Conservation (phyloP, 2,797 vertebrate species). For the Brotula barbata region DNA sequence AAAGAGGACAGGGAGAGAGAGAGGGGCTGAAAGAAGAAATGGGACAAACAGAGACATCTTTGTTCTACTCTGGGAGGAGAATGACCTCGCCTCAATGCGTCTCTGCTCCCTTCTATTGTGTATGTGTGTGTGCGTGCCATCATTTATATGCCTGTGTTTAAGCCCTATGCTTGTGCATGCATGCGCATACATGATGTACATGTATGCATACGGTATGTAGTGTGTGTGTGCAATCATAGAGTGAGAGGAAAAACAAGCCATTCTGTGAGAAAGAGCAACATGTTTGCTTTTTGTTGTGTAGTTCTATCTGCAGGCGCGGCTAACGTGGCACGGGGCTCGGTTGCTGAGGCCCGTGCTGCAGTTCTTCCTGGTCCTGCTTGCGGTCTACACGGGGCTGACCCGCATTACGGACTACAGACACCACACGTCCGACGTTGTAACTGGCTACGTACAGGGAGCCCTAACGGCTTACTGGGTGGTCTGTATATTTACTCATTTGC, state of each 20-base stretch:
- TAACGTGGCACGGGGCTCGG: slow-evolving; percentile 71
- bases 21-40: slow-evolving; percentile 49
- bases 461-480: slow-evolving; percentile 81
- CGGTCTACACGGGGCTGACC: slow-evolving; percentile 76
- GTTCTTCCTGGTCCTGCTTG: slow-evolving; percentile 75
- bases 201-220: background rate
- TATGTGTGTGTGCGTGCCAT: slow-evolving; percentile 28
- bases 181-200: slow-evolving; percentile 19
- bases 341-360: slow-evolving; percentile 71
- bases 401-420: slow-evolving; percentile 77
- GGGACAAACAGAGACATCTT: slow-evolving; percentile 69
- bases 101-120: slow-evolving; percentile 64
- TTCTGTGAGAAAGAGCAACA: too few species aligned
- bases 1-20: slow-evolving; percentile 36
- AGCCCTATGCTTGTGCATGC: slow-evolving; percentile 12
- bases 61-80: slow-evolving; percentile 70
- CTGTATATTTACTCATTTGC: slow-evolving; percentile 49
- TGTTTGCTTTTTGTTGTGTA: slow-evolving; percentile 30
- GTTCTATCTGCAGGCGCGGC: slow-evolving; percentile 78
- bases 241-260: too few species aligned
- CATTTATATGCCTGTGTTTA: slow-evolving; percentile 30
- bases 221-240: too few species aligned
- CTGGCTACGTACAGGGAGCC: slow-evolving; percentile 76
- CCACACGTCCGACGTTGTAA: slow-evolving; percentile 71
- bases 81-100: slow-evolving; percentile 56